Base-by-base conservation (phyloP, 2,113 vertebrate genomes). In the Proterorhinus semilunaris region DNA sequence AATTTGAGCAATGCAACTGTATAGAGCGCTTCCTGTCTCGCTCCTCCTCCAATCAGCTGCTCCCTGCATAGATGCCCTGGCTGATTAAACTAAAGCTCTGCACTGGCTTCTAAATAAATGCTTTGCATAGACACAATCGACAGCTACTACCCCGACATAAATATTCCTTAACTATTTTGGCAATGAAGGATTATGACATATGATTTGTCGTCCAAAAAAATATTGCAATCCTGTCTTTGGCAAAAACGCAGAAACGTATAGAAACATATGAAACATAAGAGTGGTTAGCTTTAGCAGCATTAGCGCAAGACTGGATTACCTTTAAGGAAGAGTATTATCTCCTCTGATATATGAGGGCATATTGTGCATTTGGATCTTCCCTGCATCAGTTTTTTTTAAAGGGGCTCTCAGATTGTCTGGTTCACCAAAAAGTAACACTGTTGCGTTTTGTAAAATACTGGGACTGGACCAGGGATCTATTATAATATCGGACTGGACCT, bases 11-110 rank as follows among this genome's bases (percentile, higher is more conserved):
- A 59, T 58, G 68, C 75, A 78, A 62, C 79, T 68, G 62, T 27
- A 57, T 55, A 66, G 65, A 66, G 62, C 62, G 71, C 76, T 86
- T 90, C 85, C 88, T 88, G 83, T 88, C 80, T 10, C 5, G 49
- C 51, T 77, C 76, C 68, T 83, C 81, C 74, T 80, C 78, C 80
- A 77, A 73, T 86, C 83, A 84, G 79, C 74, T 77, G 72, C 70
- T 74, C 7, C 15, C 76, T 74, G 50, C 71, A 50, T 65, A 68
- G 83, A 87, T 83, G 74, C 65, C 16, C 49, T 66, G 43, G 47
- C 43, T 76, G 81, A 87, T 84, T 83, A 84, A 70, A 81, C 53
- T 55, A 47, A 70, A 66, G 51, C n/a, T n/a, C 44, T 48, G 49
- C 1, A 62, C 36, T 59, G 58, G 42, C 43, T 52, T 64, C 27